Evolutionary conservation across 2,113 vertebrate genomes (phyloP), one percentile per base, ranked within the genome.

Genomic region (Dromiciops gliroides): DNA sequence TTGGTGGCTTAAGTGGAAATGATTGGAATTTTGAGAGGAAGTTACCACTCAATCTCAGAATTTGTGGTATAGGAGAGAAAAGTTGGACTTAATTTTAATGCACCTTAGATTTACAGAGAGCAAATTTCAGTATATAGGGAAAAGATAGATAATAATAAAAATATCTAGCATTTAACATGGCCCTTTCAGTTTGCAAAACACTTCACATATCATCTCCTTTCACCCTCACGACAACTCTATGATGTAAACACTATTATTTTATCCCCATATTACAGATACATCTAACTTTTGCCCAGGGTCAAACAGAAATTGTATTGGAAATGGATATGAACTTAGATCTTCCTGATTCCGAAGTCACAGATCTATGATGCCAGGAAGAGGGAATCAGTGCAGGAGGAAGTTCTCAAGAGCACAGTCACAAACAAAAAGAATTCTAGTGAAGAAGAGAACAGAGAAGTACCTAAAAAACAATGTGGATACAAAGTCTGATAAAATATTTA

Each of bases 271-370:
- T 53, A 90, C 24, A 51, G 89, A 50, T 92, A 90, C 92, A 44
- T 83, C 48, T 89, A 52, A 50, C 49, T 96, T n/a, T n/a, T 90
- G 47, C 0, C 89, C 47, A 89, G 51, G 26, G 0, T 92, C 93
- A 53, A 26, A 48, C 26, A 60, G 47, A 37, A 75, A 50, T 14
- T 83, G 11, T 92, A 51, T 51, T 89, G 90, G 25, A 37, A 60
- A 44, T 90, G 56, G 22, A 28, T n/a, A 31, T 90, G 24, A 47
- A 93, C 56, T 89, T 53, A 83, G 31, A 37, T 50, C 23, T 26
- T 97, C 94, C 50, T 26, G 3, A 90, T 94, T 97, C 91, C 67
- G 14, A n/a, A 75, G 14, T 75, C 67, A 75, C 14, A 75, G 37
- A n/a, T 75, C 14, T 75, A 7, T 75, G 37, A n/a, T 75, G 37